A percentile compares a stretch with the other conserved stretches of the same genome.
Conservation (phyloP, 2,113 vertebrate species). For the Hippocampus guttulatus region DNA sequence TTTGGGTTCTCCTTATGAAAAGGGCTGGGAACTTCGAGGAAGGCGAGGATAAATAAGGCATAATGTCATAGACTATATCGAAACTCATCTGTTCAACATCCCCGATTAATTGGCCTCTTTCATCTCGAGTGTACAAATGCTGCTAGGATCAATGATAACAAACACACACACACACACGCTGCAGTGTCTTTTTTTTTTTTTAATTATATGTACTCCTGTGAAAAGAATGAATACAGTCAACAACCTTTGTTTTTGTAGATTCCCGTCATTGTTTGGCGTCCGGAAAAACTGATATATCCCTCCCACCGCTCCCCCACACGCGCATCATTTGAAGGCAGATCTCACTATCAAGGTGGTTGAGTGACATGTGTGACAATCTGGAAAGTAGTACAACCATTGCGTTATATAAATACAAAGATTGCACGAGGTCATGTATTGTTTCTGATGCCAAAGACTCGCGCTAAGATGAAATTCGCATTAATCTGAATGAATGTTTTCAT, state of each 20-base stretch:
- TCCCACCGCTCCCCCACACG: no score
- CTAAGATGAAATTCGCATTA: conserved; percentile 30
- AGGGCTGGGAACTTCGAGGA: conserved; percentile 68
- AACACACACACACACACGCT: background rate
- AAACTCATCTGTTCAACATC: background rate
- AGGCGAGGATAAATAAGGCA: conserved; percentile 59
- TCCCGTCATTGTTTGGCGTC: conserved; percentile 57
- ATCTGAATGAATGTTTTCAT: background rate
- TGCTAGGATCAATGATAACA: conserved; percentile 26
- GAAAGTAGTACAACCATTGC: conserved; percentile 50
- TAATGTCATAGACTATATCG: conserved; percentile 25
- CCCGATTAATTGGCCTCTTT: conserved; percentile 25
- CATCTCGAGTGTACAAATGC: conserved; percentile 18
- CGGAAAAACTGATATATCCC: conserved; percentile 23
- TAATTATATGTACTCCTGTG: background rate
- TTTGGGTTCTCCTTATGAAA: conserved; percentile 61
- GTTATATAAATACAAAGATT: background rate
- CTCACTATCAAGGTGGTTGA: background rate
- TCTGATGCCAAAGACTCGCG: conserved; percentile 78
- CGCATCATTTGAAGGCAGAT: background rate
- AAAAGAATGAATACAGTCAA: conserved; percentile 19
- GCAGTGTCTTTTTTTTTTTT: background rate
- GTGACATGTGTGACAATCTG: conserved; percentile 68
- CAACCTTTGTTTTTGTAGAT: background rate
- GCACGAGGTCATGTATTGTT: conserved; percentile 70